Evolutionary conservation across 1,140 invertebrate genomes (phyloP), one percentile per base, ranked within the genome.

Genomic region (Eubasilissa regina): DNA sequence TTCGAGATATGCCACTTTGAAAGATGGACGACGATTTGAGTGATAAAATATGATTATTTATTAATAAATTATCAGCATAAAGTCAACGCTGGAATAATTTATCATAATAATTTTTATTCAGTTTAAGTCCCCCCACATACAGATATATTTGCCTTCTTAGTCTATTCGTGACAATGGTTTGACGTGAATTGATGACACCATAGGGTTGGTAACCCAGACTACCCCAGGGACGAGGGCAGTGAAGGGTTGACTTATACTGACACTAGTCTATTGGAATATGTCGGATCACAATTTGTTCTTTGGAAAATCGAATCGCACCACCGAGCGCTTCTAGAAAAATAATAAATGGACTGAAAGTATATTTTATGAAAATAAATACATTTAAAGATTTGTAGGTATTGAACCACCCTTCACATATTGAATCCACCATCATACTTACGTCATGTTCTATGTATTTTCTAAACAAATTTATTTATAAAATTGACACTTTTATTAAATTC

Each of bases 101-200:
- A 35, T 35, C 25, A 35, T 35, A 6, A 35, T 35, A 35, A 3
- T 35, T 35, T 35, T 35, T 35, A 35, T 35, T 35, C 25, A 35
- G 25, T 35, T 35, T 35, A 1, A 35, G 6, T 1, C 25, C 25
- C 25, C n/a, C 6, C 6, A 3, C 25, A 35, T 35, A 35, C 25
- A 35, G 25, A 11, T 19, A 7, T 58, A 58, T 58, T 58, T 58
- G 15, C 17, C 17, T 19, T 15, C 25, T 15, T 15, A 21, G 17
- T 58, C 17, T 58, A 19, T 58, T 21, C 17, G 3, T 21, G 55
- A 56, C 53, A 58, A 21, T 66, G 15, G 35, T 44, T 53, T 25
- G 66, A 70, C 66, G 66, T 70, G 17, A 70, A 70, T 70, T 70
- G 66, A 70, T 70, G 66, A 19, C 58, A 35, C 19, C 21, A 9